phyloP scores from a whole-genome alignment of 2,888 invertebrate species.

The Flabesymbios commensalis region DNA sequence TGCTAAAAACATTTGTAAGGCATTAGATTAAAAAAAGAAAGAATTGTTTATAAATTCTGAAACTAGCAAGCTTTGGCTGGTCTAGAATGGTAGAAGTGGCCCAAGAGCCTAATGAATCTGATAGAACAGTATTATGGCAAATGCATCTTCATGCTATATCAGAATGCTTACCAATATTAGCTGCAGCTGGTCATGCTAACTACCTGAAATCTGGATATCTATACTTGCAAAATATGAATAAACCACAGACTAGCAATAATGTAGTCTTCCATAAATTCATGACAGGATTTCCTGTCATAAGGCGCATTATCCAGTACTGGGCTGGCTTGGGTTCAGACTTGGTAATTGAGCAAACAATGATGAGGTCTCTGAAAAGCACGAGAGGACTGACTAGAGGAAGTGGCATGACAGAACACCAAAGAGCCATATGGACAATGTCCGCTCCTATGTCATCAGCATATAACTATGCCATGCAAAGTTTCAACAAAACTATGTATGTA shows the following conservation, averaged over 20 bases:
- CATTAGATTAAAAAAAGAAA: neutral
- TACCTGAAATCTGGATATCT: constrained; percentile 26
- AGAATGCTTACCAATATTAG: constrained; percentile 23
- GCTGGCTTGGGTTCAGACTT: constrained; percentile 26
- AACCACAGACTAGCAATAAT: constrained; percentile 12
- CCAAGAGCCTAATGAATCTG: constrained; percentile 13
- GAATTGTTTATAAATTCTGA: neutral
- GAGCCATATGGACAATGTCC: constrained; percentile 25
- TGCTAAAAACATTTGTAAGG: no score
- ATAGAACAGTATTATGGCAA: constrained; percentile 23
- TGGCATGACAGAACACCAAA: constrained; percentile 25
- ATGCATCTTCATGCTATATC: constrained; percentile 16
- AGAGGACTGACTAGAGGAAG: neutral
- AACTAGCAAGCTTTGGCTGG: constrained; percentile 13
- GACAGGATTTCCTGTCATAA: constrained; percentile 16
- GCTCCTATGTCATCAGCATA: constrained; percentile 18
- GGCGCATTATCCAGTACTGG: constrained; percentile 22
- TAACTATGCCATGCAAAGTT: constrained; percentile 27
- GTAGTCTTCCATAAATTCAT: constrained; percentile 13
- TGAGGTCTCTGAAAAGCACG: constrained; percentile 26
- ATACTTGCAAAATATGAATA: constrained; percentile 18
- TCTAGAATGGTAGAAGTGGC: constrained; percentile 21
- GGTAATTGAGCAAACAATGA: constrained; percentile 28
- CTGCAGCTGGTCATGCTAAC: constrained; percentile 23
- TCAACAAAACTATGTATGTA: constrained; percentile 14